phyloP scores from a whole-genome alignment of 2,888 invertebrate species.

The Kryphioiulus occultus region DNA sequence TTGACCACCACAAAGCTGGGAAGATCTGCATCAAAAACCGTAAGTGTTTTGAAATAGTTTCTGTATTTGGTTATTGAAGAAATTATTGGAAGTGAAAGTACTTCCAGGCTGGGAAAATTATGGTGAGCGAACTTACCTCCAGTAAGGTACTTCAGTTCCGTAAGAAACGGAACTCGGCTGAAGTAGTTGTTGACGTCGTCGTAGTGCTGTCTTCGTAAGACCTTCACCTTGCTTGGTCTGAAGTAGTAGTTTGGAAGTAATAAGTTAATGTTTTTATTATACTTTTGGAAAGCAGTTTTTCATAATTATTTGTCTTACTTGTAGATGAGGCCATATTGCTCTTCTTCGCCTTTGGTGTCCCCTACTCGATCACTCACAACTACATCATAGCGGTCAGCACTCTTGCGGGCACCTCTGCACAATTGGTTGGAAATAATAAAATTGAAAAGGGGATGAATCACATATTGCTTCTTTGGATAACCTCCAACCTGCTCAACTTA shows the following conservation, averaged over 20 bases:
- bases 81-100: too few relatives aligned
- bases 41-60: background rate
- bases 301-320: conserved; percentile 28
- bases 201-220: background rate
- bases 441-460: background rate
- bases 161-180: conserved; percentile 41
- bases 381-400: background rate
- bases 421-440: too few relatives aligned
- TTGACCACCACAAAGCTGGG: conserved; percentile 37
- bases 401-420: background rate
- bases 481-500: background rate
- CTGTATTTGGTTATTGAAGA: too few relatives aligned
- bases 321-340: conserved; percentile 39
- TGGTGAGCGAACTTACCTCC: background rate
- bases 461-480: background rate
- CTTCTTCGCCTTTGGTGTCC: conserved; percentile 33
- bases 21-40: background rate
- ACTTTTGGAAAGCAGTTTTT: too few relatives aligned
- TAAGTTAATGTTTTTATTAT: background rate
- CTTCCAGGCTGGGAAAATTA: too few relatives aligned
- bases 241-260: background rate
- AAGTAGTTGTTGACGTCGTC: background rate
- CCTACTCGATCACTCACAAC: conserved; percentile 17
- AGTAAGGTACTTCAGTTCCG: background rate
- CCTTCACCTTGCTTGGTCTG: conserved; percentile 39